Evolutionary conservation across 2,888 invertebrate species (phyloP), one percentile per base, ranked within the genome.

Genomic region (Cenopis cana): DNA sequence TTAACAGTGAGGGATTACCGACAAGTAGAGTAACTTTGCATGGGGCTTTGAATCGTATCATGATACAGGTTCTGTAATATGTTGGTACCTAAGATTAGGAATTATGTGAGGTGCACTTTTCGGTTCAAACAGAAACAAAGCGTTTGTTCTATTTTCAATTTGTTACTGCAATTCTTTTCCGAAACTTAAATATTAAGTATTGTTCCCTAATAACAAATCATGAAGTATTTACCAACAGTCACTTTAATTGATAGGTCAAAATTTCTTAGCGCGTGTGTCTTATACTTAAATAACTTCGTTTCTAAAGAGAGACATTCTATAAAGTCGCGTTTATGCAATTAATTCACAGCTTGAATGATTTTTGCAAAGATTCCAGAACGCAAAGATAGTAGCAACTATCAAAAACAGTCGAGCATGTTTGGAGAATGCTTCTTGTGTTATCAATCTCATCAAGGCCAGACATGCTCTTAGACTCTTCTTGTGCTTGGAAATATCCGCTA

Each of bases 271-370:
- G 17, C 11, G 17, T 36, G 17, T 56, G 14, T 33, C 55, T 29
- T n/a, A 54, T n/a, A 4, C 2, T 29, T 29, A 54, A 54, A n/a
- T 17, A 0, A 17, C 29, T 36, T 33, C 1, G n/a, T 5, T 57
- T 0, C 38, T 18, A 18, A 14, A 14, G 41, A 41, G 12, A 24
- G 6, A 24, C 55, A 14, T 24, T 24, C 6, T 36, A 36, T 4
- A 55, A 76, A 79, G 77, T 72, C 77, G 78, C 81, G 80, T 79
- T 80, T 80, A 78, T 74, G 74, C 75, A 61, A 57, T 73, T 64
- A 11, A 11, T 24, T 20, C n/a, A 56, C 33, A n/a, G 17, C 11
- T 33, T 17, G 33, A 56, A 29, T 55, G 9, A 14, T 54, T 29
- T 29, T 41, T 41, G 14, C 41, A 14, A 41, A 46, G 6, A 46